Percentiles rank a stretch among this genome's conserved stretches.
Evolutionary conservation across 2,113 vertebrate species (phyloP).

Genomic region (Lycaon pictus): DNA sequence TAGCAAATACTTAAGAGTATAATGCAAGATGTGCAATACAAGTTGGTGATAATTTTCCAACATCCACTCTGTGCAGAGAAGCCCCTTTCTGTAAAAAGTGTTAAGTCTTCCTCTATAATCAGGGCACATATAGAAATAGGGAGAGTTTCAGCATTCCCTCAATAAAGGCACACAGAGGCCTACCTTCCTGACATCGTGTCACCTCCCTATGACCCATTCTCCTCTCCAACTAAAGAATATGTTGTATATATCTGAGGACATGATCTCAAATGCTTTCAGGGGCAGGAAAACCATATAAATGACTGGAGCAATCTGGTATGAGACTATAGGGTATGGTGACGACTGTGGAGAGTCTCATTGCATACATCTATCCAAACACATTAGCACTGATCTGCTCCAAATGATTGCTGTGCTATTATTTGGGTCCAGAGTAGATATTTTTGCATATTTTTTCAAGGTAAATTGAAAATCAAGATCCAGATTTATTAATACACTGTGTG

Average conservation of each 20-base stretch:
- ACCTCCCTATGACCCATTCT: not conserved
- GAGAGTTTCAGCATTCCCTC: not conserved
- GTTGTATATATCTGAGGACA: not conserved
- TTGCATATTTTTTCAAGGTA: not conserved
- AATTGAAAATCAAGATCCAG: not conserved
- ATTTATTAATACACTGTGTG: not conserved
- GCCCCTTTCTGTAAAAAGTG: not conserved
- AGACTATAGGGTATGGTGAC: not conserved
- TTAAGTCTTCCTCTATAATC: not conserved
- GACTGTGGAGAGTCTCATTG: not conserved
- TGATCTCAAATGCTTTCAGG: not conserved
- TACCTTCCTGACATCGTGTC: not conserved
- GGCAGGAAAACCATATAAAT: not conserved
- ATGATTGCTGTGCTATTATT: not conserved
- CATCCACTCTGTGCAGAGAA: not conserved
- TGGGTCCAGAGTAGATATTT: not conserved
- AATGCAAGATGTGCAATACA: not conserved
- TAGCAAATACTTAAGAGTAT: not conserved
- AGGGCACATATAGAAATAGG: not conserved
- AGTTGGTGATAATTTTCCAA: not conserved
- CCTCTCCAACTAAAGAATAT: not conserved
- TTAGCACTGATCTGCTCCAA: not conserved
- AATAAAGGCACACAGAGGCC: not conserved
- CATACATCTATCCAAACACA: not conserved
- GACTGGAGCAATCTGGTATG: not conserved